Conservation (phyloP, 1,140 invertebrate genomes). For the Caenorhabditis tropicalis region DNA sequence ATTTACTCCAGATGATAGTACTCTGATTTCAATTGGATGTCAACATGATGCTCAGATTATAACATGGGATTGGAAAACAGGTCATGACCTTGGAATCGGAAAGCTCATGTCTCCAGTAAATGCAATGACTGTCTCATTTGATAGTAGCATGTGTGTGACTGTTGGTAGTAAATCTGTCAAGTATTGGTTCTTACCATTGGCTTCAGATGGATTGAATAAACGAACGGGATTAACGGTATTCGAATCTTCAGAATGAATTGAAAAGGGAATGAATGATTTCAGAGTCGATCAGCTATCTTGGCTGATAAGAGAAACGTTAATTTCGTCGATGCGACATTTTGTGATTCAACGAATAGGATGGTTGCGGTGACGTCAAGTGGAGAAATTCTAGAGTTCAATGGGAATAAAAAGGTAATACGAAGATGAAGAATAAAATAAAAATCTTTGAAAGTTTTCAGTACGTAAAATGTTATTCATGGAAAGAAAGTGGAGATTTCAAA, state of each 20-base stretch:
- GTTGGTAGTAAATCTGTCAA: conserved; percentile 39
- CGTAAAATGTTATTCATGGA: conserved; percentile 14
- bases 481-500: conserved; percentile 36
- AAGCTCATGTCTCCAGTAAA: background rate
- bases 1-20: conserved; percentile 16
- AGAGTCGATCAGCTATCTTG: conserved; percentile 33
- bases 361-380: conserved; percentile 29
- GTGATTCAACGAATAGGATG: conserved; percentile 10
- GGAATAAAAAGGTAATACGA: conserved; percentile 2
- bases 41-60: conserved; percentile 32
- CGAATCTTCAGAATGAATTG: background rate
- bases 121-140: conserved; percentile 2
- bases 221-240: conserved; percentile 10
- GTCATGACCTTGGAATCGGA: conserved; percentile 23
- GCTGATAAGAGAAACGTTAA: conserved; percentile 40
- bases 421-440: background rate
- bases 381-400: conserved; percentile 20
- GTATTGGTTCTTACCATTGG: conserved; percentile 25
- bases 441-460: background rate
- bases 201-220: conserved; percentile 28
- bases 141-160: conserved; percentile 39
- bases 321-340: conserved; percentile 8
- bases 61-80: conserved; percentile 5
- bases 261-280: background rate
- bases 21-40: conserved; percentile 23